Evolutionary conservation across 2,888 invertebrate genomes (phyloP).

Genomic region (Agonum fuliginosum): DNA sequence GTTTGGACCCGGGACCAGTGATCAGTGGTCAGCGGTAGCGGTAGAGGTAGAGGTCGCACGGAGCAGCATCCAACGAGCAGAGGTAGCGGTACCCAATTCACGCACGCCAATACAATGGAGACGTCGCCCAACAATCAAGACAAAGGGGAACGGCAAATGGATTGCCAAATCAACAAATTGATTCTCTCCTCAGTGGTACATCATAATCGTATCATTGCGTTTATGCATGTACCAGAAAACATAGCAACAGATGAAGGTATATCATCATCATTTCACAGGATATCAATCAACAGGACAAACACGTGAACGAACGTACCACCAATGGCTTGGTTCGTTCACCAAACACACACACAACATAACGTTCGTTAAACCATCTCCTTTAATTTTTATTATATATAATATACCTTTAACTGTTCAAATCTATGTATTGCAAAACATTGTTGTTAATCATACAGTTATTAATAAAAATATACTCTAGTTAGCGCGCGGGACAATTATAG

Average conservation of each 20-base stretch:
- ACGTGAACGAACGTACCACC: conserved; percentile 17
- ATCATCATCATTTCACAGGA: conserved; percentile 61
- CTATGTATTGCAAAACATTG: conserved; percentile 32
- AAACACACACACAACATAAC: not conserved
- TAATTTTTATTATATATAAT: conserved; percentile 22
- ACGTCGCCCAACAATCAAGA: conserved; percentile 79
- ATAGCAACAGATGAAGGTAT: conserved; percentile 70
- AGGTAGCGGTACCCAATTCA: conserved; percentile 57
- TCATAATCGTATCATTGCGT: conserved; percentile 62
- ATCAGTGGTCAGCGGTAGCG: conserved; percentile 66
- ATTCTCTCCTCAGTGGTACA: conserved; percentile 69
- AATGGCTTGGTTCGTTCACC: conserved; percentile 17
- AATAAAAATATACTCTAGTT: conserved; percentile 1
- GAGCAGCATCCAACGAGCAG: conserved; percentile 58
- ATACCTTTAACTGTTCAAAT: conserved; percentile 52
- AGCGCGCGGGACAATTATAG: conserved; percentile 13
- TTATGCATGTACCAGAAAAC: conserved; percentile 67
- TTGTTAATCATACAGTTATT: conserved; percentile 49
- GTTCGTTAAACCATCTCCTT: conserved; percentile 45
- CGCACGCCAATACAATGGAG: conserved; percentile 73
- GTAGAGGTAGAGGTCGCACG: conserved; percentile 61
- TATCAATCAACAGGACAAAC: conserved; percentile 2
- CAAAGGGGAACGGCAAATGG: conserved; percentile 80
- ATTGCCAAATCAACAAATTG: conserved; percentile 78
- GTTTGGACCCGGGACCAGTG: conserved; percentile 66